Conservation (phyloP, 92 coral and sea anemone genomes). For the Blastomussa wellsi region DNA sequence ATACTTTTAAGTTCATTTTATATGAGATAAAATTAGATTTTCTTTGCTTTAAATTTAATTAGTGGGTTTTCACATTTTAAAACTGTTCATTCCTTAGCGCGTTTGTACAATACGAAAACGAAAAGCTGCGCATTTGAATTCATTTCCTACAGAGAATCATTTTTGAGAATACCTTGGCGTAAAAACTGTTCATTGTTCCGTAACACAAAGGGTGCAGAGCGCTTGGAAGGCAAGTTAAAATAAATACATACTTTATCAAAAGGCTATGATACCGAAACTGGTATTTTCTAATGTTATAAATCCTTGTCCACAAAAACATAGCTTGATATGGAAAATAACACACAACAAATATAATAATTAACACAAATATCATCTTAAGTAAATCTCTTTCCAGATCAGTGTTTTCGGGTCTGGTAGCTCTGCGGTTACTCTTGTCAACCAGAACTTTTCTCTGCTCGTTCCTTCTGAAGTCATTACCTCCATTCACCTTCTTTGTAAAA, state of each 20-base stretch:
- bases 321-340: slow-evolving; percentile 67
- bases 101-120: neutral
- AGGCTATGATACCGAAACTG: slow-evolving; percentile 38
- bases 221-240: slow-evolving; percentile 57
- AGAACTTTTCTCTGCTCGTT: neutral
- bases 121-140: neutral
- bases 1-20: too few species aligned
- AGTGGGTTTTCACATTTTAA: neutral
- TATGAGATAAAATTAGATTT: too few species aligned
- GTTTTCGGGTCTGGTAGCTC: slow-evolving; percentile 14
- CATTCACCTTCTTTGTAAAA: neutral
- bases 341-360: slow-evolving; percentile 41
- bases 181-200: slow-evolving; percentile 67
- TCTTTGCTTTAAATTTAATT: neutral
- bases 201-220: slow-evolving; percentile 70
- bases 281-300: neutral
- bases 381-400: slow-evolving; percentile 51
- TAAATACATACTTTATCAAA: slow-evolving; percentile 36
- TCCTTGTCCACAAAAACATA: slow-evolving; percentile 40
- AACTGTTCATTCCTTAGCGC: neutral
- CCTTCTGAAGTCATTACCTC: neutral
- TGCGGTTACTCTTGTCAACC: neutral
- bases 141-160: slow-evolving; percentile 37
- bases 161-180: slow-evolving; percentile 59
- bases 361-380: slow-evolving; percentile 56